phyloP scores from a whole-genome alignment of 2,888 invertebrate species.

The Incurvaria masculella region DNA sequence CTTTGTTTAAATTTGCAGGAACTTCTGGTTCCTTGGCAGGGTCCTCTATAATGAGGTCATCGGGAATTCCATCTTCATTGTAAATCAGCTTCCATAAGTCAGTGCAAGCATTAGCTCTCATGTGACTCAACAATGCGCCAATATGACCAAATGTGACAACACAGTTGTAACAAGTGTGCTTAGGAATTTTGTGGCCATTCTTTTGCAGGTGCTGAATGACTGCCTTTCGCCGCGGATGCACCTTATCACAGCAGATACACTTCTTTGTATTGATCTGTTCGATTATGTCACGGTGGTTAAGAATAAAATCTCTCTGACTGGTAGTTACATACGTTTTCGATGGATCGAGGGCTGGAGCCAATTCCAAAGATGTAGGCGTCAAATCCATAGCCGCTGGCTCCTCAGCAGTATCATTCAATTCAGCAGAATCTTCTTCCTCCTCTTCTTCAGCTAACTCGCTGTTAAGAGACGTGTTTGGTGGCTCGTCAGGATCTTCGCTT shows the following conservation, averaged over 20 bases:
- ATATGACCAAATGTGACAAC: conserved; percentile 56
- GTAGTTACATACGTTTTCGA: conserved; percentile 41
- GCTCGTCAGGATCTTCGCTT: conserved; percentile 46
- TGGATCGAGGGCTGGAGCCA: conserved; percentile 26
- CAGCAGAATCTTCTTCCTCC: conserved; percentile 27
- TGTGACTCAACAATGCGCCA: conserved; percentile 49
- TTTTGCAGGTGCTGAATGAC: conserved; percentile 54
- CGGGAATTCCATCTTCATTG: conserved; percentile 47
- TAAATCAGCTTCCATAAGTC: conserved; percentile 51
- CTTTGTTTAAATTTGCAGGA: conserved; percentile 33
- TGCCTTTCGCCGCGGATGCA: conserved; percentile 48
- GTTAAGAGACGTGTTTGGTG: conserved; percentile 30
- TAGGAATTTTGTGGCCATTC: conserved; percentile 55
- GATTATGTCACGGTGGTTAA: conserved; percentile 43
- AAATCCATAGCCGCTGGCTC: conserved; percentile 1
- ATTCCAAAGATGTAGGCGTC: no score
- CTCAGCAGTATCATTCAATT: neutral
- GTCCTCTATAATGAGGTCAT: conserved; percentile 41
- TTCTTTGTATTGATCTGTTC: conserved; percentile 49
- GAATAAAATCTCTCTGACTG: conserved; percentile 44
- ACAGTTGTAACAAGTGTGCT: conserved; percentile 62
- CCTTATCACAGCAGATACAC: conserved; percentile 46
- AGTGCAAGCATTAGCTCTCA: conserved; percentile 48
- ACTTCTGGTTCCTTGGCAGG: conserved; percentile 3
- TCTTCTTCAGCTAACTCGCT: conserved; percentile 38